Evolutionary conservation across 2,888 invertebrate genomes (phyloP).

Genomic region (Eudemis profundana): DNA sequence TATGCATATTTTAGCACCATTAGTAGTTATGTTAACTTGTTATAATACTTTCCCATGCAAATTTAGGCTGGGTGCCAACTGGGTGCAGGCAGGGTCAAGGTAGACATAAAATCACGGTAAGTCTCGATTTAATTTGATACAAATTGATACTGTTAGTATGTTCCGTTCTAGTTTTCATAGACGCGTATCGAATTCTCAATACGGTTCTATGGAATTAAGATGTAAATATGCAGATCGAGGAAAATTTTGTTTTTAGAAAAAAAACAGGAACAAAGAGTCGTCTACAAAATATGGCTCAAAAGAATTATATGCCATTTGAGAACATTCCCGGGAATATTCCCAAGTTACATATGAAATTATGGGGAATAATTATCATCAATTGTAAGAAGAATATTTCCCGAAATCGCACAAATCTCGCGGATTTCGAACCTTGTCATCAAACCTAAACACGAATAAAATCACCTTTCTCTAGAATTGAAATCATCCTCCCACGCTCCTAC

Average conservation of each 20-base stretch:
- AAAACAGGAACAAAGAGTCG: too few species aligned
- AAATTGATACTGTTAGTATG: slow-evolving; percentile 1
- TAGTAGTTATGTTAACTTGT: slow-evolving; percentile 24
- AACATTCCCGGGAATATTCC: too few species aligned
- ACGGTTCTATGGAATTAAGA: neutral
- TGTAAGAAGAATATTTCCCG: too few species aligned
- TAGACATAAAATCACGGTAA: slow-evolving; percentile 18
- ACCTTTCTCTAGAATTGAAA: too few species aligned
- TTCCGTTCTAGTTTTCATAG: slow-evolving; percentile 10
- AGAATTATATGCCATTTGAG: too few species aligned
- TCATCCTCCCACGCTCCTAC: neutral
- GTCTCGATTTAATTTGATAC: slow-evolving; percentile 11
- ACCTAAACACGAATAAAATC: too few species aligned
- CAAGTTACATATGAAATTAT: too few species aligned
- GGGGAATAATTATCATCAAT: too few species aligned
- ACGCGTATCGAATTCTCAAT: neutral
- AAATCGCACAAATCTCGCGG: too few species aligned
- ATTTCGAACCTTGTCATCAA: too few species aligned
- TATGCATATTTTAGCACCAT: slow-evolving; percentile 32
- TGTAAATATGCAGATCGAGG: neutral
- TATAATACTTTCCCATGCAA: slow-evolving; percentile 33
- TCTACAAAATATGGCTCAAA: too few species aligned
- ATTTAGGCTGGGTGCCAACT: slow-evolving; percentile 31
- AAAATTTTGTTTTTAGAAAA: too few species aligned
- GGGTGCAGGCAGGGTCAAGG: slow-evolving; percentile 42